A percentile compares a stretch with the other conserved stretches of the same genome.
These are phyloP conservation scores for Hoplodrina blanda DNA, from an alignment of 2,888 invertebrate species.

Conservation along the genomic window DNA sequence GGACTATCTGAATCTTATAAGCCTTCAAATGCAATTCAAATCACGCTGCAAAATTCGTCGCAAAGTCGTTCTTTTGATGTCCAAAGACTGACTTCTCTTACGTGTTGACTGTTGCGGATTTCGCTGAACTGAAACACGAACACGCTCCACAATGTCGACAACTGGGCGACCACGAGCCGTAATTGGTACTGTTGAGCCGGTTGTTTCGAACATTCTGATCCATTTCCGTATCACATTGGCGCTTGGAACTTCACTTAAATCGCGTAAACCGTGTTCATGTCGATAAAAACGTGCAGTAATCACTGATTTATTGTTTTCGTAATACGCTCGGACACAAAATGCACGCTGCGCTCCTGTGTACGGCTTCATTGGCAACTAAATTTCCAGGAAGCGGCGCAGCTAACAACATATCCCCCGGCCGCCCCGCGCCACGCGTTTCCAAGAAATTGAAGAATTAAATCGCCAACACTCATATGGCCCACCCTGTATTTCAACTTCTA, in stretches of 20 bases:
- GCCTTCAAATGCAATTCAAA: slow-evolving; percentile 7
- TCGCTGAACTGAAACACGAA: slow-evolving; percentile 48
- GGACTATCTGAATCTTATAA: slow-evolving; percentile 6
- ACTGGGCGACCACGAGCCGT: slow-evolving; percentile 33
- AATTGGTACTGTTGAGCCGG: slow-evolving; percentile 39
- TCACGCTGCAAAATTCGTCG: slow-evolving; percentile 12
- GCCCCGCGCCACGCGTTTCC: background rate
- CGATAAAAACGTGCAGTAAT: slow-evolving; percentile 28
- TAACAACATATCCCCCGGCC: background rate
- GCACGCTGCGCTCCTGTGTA: slow-evolving; percentile 13
- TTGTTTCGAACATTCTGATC: slow-evolving; percentile 45
- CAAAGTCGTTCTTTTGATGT: slow-evolving; percentile 5
- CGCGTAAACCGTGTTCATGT: slow-evolving; percentile 23
- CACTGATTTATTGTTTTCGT: slow-evolving; percentile 25
- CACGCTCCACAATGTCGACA: slow-evolving; percentile 30
- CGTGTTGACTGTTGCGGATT: slow-evolving; percentile 50
- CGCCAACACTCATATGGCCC: no score
- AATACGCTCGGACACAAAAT: slow-evolving; percentile 32
- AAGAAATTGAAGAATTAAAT: background rate
- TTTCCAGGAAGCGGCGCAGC: slow-evolving; percentile 8
- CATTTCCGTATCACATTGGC: slow-evolving; percentile 30
- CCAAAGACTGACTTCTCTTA: slow-evolving; percentile 31
- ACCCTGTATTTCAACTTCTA: no score
- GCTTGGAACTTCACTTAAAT: slow-evolving; percentile 34
- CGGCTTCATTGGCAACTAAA: slow-evolving; percentile 6